A percentile compares a stretch with the other conserved stretches of the same genome.
Conservation (phyloP, 2,113 vertebrate genomes). For the Mirounga angustirostris region DNA sequence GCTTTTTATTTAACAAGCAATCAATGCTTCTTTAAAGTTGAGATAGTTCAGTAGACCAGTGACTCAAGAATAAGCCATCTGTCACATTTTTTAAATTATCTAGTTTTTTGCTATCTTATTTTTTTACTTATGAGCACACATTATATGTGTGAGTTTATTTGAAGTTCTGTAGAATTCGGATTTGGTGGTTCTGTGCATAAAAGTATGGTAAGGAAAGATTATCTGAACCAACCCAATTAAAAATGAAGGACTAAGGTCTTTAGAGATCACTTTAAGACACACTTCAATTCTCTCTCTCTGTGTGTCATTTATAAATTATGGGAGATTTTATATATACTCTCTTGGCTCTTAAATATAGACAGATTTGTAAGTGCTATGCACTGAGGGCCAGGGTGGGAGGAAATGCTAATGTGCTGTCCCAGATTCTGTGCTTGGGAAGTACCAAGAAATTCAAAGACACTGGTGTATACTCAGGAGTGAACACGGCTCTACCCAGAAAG, state of each 20-base stretch:
- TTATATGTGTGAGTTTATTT: background rate
- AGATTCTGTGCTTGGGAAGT: constrained; percentile 11
- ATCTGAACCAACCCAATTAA: background rate
- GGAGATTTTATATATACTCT: constrained; percentile 11
- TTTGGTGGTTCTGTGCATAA: background rate
- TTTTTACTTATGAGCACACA: background rate
- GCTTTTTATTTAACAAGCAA: background rate
- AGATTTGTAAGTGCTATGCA: background rate
- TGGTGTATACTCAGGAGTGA: background rate
- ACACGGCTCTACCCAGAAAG: background rate
- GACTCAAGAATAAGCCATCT: background rate
- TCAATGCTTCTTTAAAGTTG: background rate
- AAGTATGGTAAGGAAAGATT: background rate
- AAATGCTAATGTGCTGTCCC: background rate
- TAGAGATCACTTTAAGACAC: background rate
- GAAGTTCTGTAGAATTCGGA: background rate
- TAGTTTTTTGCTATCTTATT: background rate
- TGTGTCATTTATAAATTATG: background rate
- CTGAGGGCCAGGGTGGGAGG: background rate
- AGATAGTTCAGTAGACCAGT: background rate
- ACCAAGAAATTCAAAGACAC: constrained; percentile 13
- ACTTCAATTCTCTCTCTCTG: background rate
- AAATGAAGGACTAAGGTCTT: background rate
- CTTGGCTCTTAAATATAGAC: background rate
- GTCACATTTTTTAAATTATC: constrained; percentile 41